Conservation (phyloP, 2,797 vertebrate species). For the Scyliorhinus canicula region DNA sequence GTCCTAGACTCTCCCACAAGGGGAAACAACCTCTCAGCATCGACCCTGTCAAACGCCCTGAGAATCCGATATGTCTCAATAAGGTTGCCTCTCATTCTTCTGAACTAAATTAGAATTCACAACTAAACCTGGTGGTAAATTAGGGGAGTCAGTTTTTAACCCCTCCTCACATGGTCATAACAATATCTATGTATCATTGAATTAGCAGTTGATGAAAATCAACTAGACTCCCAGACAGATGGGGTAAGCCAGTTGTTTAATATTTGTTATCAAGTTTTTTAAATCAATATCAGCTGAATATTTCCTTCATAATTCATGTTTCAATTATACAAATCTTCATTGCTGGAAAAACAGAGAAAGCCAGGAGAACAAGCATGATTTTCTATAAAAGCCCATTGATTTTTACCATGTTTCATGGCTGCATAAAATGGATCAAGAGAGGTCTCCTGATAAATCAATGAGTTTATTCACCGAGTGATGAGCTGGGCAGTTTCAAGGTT, state of each 20-base stretch:
- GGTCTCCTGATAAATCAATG: not conserved
- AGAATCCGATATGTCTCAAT: no score
- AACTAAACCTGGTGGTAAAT: no score
- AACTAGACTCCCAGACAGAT: not conserved
- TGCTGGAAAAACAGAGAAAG: not conserved
- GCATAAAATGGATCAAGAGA: not conserved
- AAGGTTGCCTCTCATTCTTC: no score
- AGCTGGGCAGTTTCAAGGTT: not conserved
- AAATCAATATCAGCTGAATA: not conserved
- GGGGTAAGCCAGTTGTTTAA: not conserved
- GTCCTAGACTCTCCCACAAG: no score
- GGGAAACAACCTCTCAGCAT: no score
- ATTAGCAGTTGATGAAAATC: not conserved
- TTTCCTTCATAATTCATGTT: not conserved
- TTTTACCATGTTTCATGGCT: not conserved
- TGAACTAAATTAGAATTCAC: no score
- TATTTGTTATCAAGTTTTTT: not conserved
- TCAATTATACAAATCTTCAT: not conserved
- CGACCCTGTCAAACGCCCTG: no score
- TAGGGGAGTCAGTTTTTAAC: no score
- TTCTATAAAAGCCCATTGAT: not conserved
- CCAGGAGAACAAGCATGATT: not conserved
- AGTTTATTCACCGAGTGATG: not conserved
- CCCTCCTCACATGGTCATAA: no score
- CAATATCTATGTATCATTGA: not conserved